Percentiles rank a stretch among this genome's conserved stretches.
phyloP scores from a whole-genome alignment of 2,888 invertebrate species.

The Drosophila nr. fundita region DNA sequence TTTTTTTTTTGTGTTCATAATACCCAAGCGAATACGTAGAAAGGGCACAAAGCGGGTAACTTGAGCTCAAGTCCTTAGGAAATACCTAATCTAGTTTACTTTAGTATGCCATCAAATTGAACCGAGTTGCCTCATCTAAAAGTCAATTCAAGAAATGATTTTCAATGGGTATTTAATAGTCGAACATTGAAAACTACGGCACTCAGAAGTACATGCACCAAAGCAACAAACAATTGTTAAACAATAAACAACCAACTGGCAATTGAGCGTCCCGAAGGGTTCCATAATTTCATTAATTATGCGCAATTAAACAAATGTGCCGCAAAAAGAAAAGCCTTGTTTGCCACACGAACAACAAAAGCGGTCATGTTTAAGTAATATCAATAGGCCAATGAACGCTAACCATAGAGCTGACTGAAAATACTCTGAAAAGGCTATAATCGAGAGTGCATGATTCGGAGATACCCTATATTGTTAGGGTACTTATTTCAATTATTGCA shows the following conservation, averaged over 20 bases:
- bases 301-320: conserved; percentile 51
- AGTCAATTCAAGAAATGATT: no score
- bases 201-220: not conserved
- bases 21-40: not conserved
- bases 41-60: not conserved
- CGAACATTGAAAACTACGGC: not conserved
- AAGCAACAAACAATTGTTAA: conserved; percentile 4
- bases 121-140: not conserved
- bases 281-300: conserved; percentile 48
- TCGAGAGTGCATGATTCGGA: not conserved
- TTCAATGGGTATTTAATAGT: not conserved
- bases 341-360: conserved; percentile 1
- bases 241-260: conserved; percentile 21
- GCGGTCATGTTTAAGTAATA: conserved; percentile 12
- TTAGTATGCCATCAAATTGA: not conserved
- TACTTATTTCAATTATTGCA: not conserved
- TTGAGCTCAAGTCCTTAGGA: not conserved
- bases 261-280: conserved; percentile 4
- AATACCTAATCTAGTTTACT: no score
- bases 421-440: not conserved
- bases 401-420: not conserved
- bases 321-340: conserved; percentile 16
- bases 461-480: not conserved
- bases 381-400: conserved; percentile 16
- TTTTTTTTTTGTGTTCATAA: conserved; percentile 12